Percentiles rank a stretch among this genome's conserved stretches.
phyloP scores from a whole-genome alignment of 2,797 vertebrate species.

The Tympanoctomys barrerae region DNA sequence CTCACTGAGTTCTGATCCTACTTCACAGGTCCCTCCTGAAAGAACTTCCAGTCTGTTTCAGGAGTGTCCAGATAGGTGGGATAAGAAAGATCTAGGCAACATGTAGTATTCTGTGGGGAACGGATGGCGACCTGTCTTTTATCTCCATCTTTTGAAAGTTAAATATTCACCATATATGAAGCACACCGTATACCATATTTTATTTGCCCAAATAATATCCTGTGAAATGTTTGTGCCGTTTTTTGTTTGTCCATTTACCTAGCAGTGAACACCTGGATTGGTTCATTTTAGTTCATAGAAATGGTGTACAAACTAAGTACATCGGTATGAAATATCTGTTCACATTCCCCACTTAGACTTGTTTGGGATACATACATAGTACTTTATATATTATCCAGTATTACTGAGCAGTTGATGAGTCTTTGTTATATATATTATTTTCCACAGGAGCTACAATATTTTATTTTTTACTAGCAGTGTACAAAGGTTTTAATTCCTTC shows the following conservation, averaged over 20 bases:
- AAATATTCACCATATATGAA: not conserved
- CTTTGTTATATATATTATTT: not conserved
- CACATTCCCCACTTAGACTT: not conserved
- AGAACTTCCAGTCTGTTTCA: not conserved
- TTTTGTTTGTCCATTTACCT: not conserved
- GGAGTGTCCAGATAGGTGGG: not conserved
- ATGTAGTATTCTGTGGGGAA: not conserved
- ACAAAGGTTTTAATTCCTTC: not conserved
- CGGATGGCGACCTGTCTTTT: not conserved
- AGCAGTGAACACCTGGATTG: not conserved
- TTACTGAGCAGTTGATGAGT: not conserved
- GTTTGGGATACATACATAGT: not conserved
- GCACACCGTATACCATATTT: not conserved
- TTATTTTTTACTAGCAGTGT: not conserved
- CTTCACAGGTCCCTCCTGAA: not conserved
- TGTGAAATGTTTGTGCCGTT: accelerated
- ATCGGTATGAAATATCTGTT: not conserved
- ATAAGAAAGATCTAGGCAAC: not conserved
- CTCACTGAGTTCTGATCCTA: not conserved
- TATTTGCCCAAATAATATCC: not conserved
- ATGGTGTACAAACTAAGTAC: not conserved
- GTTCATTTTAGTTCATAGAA: not conserved
- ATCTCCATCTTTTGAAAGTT: not conserved
- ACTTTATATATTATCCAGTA: not conserved
- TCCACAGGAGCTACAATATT: not conserved